Conservation (phyloP, 2,888 invertebrate species). For the Perizoma flavofasciatum region DNA sequence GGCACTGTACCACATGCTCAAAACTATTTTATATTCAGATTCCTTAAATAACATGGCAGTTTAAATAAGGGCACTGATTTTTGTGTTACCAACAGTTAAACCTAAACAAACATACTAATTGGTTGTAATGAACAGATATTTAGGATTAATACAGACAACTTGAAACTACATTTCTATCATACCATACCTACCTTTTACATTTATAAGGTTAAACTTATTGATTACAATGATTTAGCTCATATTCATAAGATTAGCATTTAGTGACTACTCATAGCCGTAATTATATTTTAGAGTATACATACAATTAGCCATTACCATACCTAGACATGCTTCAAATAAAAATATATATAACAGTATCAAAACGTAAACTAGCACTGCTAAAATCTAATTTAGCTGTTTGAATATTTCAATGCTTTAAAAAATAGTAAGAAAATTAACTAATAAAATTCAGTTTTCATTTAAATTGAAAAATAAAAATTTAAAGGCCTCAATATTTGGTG, state of each 20-base stretch:
- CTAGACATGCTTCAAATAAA: conserved; percentile 22
- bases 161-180: conserved; percentile 36
- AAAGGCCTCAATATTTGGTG: conserved; percentile 76
- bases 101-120: conserved; percentile 12
- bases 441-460: conserved; percentile 20
- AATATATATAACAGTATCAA: conserved; percentile 22
- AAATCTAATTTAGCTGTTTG: conserved; percentile 11
- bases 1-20: conserved; percentile 4
- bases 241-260: conserved; percentile 81
- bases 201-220: conserved; percentile 29
- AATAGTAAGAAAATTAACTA: conserved; percentile 15
- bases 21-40: conserved; percentile 2
- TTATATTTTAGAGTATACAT: conserved; percentile 25
- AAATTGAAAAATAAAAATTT: conserved; percentile 46
- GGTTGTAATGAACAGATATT: conserved; percentile 6
- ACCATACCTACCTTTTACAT: conserved; percentile 28
- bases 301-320: conserved; percentile 19
- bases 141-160: conserved; percentile 30
- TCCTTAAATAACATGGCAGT: conserved; percentile 29
- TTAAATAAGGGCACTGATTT: conserved; percentile 24
- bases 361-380: conserved; percentile 10
- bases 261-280: conserved; percentile 38
- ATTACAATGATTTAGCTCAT: conserved; percentile 67
- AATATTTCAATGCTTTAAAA: conserved; percentile 13
- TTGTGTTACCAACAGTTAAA: conserved; percentile 20